Base-by-base conservation (phyloP, 1,140 invertebrate species). In the Coboldia fuscipes region DNA sequence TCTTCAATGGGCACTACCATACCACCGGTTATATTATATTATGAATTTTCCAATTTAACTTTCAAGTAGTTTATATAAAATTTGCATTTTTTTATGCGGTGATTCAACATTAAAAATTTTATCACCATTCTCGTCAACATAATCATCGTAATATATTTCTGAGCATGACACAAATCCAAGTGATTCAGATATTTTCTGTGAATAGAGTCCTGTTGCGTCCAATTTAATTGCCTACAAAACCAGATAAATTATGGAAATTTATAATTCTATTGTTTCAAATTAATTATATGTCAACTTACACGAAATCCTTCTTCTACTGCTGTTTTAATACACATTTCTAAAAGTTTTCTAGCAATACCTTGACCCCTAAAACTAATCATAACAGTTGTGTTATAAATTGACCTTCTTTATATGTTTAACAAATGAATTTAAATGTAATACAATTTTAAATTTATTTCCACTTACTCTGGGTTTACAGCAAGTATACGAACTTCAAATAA, bases 401-500 rank as follows among this genome's bases (percentile, higher is more conserved):
- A n/a, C n/a, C n/a, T n/a, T n/a, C n/a, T n/a, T n/a, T n/a, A n/a
- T n/a, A n/a, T n/a, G n/a, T n/a, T n/a, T n/a, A n/a, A n/a, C n/a
- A n/a, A n/a, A n/a, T n/a, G n/a, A n/a, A n/a, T n/a, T n/a, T n/a
- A n/a, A n/a, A n/a, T n/a, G n/a, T n/a, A n/a, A n/a, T n/a, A n/a
- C n/a, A n/a, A n/a, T n/a, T n/a, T n/a, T n/a, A n/a, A n/a, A n/a
- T n/a, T n/a, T n/a, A n/a, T n/a, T n/a, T n/a, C n/a, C n/a, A n/a
- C n/a, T n/a, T n/a, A n/a, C n/a, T n/a, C n/a, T n/a, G 66, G 60
- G 36, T 76, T 71, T 5, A 82, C 75, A 18, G 75, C 78, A 8
- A 84, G 66, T 38, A 84, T 81, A 30, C 78, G 62, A 40, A 75
- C 71, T 49, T 84, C 79, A 42, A 84, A 75, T n/a, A 81, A 65